Evolutionary conservation across 2,113 vertebrate genomes (phyloP), one percentile per base, ranked within the genome.

Genomic region (Astur gentilis): DNA sequence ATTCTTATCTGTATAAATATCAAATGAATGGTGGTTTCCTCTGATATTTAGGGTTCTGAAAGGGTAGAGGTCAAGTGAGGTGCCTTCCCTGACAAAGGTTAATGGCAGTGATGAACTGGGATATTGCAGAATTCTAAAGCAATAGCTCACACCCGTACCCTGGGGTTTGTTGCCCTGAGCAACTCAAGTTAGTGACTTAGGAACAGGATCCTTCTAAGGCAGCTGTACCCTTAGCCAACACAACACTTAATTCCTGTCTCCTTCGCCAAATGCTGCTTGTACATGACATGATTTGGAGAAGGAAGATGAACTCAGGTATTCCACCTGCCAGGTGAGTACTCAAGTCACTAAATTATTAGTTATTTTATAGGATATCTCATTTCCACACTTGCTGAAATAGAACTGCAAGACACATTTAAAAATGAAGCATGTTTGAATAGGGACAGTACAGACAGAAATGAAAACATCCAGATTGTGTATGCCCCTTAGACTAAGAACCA

Each of bases 1-100:
- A 96, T 96, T 94, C 67, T 92, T 96, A 93, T 66, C 90, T 96
- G 82, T 96, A 84, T 88, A 97, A 96, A 97, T 94, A 97, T 94
- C 94, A 97, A 93, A 91, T 54, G 55, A 87, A 70, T 66, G 66
- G 67, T 86, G 93, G 69, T 71, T 96, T 87, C 87, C 66, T 80
- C 55, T 97, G 95, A 93, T 96, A 97, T 96, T 97, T 91, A 92
- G 82, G 87, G 81, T 81, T 87, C 78, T 84, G 78, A 96, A 96
- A 93, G 77, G 77, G 92, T 84, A 93, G 42, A 87, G 91, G 75
- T 94, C 94, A 96, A 87, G 66, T 47, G 70, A 87, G 78, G 81
- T 82, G 81, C 47, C 60, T 93, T 25, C 42, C 55, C 77, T 6
- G 11, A 61, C 65, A 90, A 66, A 95, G 70, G 72, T 75, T 95